These are phyloP conservation scores for Zoanthus solanderi DNA, from an alignment of 92 coral and sea anemone species.

Conservation along the genomic window DNA sequence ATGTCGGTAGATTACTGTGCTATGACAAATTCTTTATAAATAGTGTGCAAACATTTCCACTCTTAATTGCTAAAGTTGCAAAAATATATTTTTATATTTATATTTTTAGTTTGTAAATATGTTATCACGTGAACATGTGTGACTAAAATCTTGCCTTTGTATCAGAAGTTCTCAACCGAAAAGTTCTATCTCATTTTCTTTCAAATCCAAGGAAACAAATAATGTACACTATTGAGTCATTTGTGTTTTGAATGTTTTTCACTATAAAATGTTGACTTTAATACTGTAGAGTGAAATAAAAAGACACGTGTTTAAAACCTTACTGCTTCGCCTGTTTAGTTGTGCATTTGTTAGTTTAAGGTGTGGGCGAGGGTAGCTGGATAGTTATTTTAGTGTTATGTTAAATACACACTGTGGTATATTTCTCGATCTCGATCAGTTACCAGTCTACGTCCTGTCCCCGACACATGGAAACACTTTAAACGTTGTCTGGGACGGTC, in stretches of 20 bases:
- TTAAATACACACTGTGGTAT: too few species aligned
- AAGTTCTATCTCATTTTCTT: not conserved
- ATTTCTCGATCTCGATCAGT: too few species aligned
- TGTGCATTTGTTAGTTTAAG: too few species aligned
- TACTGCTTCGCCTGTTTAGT: not conserved
- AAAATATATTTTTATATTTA: constrained; percentile 45
- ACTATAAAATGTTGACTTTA: not conserved
- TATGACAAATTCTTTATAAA: not conserved
- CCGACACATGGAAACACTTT: too few species aligned
- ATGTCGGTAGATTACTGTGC: not conserved
- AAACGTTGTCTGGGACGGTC: too few species aligned
- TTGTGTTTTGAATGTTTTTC: not conserved
- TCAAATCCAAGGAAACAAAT: too few species aligned
- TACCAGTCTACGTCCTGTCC: too few species aligned
- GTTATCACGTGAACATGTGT: constrained; percentile 10
- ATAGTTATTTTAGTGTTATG: too few species aligned
- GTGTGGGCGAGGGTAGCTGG: too few species aligned
- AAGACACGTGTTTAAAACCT: not conserved
- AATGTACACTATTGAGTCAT: not conserved
- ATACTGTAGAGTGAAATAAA: too few species aligned
- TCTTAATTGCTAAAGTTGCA: not conserved
- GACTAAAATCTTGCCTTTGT: not conserved
- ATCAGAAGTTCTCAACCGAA: not conserved
- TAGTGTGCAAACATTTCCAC: constrained; percentile 8
- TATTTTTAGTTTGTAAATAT: constrained; percentile 37